Conservation (phyloP, 2,888 invertebrate species). For the Salticus scenicus region DNA sequence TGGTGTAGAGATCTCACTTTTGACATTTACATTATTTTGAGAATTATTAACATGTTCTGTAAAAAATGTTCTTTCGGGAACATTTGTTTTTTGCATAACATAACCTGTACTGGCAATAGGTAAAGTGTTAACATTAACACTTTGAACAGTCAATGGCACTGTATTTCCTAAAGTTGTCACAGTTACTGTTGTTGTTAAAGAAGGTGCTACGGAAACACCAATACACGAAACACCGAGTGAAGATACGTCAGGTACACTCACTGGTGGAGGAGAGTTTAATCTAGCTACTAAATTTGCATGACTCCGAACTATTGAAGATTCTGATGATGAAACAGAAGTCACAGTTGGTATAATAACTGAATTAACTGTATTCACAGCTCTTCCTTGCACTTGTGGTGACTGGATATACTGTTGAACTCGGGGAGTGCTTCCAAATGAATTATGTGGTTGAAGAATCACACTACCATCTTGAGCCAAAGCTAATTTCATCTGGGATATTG, state of each 20-base stretch:
- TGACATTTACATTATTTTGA: constrained; percentile 24
- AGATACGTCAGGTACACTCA: constrained; percentile 66
- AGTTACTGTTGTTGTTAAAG: constrained; percentile 40
- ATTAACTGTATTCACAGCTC: constrained; percentile 30
- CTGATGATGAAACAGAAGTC: constrained; percentile 38
- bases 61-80: constrained; percentile 21
- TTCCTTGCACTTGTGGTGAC: constrained; percentile 41
- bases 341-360: constrained; percentile 51
- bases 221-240: constrained; percentile 25
- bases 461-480: constrained; percentile 73
- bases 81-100: constrained; percentile 45
- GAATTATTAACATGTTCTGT: constrained; percentile 34
- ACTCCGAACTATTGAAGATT: constrained; percentile 37
- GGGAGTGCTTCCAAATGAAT: constrained; percentile 7
- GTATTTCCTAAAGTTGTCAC: constrained; percentile 45
- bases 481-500: constrained; percentile 72
- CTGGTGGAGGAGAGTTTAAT: constrained; percentile 71
- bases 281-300: constrained; percentile 72
- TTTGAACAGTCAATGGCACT: constrained; percentile 72
- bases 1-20: constrained; percentile 35
- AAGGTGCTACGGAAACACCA: constrained; percentile 14
- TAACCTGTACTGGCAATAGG: constrained; percentile 50
- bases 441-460: constrained; percentile 71
- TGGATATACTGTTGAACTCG: constrained; percentile 37
- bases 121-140: constrained; percentile 55